Evolutionary conservation across 2,797 vertebrate genomes (phyloP).

Genomic region (Macropus fuliginosus): DNA sequence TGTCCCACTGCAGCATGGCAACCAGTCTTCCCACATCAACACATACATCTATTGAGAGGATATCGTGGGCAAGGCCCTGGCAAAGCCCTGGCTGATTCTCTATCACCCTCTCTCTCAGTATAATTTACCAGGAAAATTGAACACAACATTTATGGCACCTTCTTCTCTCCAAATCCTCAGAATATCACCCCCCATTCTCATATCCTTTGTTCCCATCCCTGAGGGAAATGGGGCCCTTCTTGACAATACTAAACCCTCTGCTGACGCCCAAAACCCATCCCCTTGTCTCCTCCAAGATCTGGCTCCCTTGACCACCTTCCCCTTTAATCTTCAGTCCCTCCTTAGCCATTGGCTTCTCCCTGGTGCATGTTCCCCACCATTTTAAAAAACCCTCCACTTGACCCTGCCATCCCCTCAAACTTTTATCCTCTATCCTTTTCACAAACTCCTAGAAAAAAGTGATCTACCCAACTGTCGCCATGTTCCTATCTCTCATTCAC

Average conservation of each 20-base stretch:
- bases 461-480: neutral
- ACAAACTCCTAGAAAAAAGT: neutral
- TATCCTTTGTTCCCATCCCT: neutral
- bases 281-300: neutral
- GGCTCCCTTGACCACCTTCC: neutral
- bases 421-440: neutral
- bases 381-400: neutral
- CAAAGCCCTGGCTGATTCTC: neutral
- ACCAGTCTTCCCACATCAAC: neutral
- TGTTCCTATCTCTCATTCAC: neutral
- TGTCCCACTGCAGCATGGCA: neutral
- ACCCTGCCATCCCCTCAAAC: neutral
- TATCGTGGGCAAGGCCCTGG: neutral
- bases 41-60: neutral
- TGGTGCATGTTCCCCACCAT: neutral
- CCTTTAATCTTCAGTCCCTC: neutral
- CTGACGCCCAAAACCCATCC: neutral
- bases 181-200: neutral
- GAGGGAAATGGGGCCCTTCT: neutral
- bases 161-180: neutral
- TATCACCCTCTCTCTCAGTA: neutral
- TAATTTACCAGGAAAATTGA: neutral
- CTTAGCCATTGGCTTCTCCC: neutral
- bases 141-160: neutral
- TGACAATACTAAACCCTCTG: neutral